Percentiles rank a stretch among this genome's conserved stretches.
phyloP scores from a whole-genome alignment of 1,140 invertebrate genomes.

The Drosophila bocqueti region DNA sequence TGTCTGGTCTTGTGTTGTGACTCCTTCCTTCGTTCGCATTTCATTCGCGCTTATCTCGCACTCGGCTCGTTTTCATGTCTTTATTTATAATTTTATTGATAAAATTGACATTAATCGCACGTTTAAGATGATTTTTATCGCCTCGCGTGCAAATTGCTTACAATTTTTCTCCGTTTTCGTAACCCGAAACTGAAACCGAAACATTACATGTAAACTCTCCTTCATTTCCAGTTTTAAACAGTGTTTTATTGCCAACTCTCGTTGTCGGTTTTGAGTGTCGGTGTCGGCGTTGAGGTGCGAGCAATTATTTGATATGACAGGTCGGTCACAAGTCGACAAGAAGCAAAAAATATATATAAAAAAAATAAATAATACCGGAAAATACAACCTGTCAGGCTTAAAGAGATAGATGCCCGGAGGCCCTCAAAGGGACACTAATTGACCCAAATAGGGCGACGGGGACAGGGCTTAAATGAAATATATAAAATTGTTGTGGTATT shows the following conservation, averaged over 20 bases:
- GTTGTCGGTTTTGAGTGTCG: background rate
- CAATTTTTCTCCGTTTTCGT: constrained; percentile 54
- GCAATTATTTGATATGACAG: constrained; percentile 46
- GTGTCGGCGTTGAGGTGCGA: constrained; percentile 43
- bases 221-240: constrained; percentile 11
- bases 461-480: background rate
- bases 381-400: constrained; percentile 16
- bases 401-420: constrained; percentile 10
- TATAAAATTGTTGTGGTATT: background rate
- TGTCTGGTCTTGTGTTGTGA: constrained; percentile 59
- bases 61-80: constrained; percentile 82
- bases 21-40: constrained; percentile 66
- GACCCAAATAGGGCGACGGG: constrained; percentile 3
- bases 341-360: background rate
- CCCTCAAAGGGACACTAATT: background rate
- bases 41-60: constrained; percentile 72
- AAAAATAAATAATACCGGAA: background rate
- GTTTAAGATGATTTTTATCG: constrained; percentile 84
- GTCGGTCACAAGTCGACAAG: constrained; percentile 1
- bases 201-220: constrained; percentile 19
- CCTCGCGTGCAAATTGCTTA: constrained; percentile 83
- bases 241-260: constrained; percentile 41
- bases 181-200: constrained; percentile 7
- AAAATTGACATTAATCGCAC: constrained; percentile 84
- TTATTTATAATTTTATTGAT: constrained; percentile 85